phyloP scores from a whole-genome alignment of 2,113 vertebrate species.

The Penelope pileata region DNA sequence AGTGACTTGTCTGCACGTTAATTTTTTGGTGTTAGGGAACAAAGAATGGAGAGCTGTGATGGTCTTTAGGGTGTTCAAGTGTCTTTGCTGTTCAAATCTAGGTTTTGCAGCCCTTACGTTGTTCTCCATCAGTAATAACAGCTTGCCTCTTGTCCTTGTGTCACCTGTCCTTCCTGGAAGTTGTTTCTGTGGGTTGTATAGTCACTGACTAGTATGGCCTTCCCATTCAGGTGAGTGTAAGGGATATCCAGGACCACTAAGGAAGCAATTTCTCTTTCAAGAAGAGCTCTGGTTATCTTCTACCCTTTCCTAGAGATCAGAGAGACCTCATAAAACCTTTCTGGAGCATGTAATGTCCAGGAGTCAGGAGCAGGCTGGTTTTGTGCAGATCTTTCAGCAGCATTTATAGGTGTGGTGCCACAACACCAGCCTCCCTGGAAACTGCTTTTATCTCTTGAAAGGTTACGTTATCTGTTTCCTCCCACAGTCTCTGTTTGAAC shows the following conservation, averaged over 20 bases:
- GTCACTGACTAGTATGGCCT: too few relatives aligned
- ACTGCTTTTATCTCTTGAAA: background rate
- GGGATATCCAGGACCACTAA: background rate
- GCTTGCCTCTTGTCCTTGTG: background rate
- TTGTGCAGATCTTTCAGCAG: background rate
- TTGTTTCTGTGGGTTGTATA: background rate
- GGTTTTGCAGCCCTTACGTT: background rate
- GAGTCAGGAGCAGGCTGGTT: background rate
- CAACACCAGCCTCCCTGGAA: background rate
- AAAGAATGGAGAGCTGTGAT: background rate
- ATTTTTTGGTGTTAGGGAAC: background rate
- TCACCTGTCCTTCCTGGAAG: background rate
- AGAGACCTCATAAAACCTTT: background rate
- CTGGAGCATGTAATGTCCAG: background rate
- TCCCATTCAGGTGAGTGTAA: background rate
- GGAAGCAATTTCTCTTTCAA: background rate
- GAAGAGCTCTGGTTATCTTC: background rate
- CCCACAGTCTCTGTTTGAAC: background rate
- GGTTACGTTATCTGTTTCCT: background rate
- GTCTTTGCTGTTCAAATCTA: background rate
- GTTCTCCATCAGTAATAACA: background rate
- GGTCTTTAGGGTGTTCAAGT: background rate
- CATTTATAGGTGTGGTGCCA: background rate
- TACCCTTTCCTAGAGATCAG: background rate
- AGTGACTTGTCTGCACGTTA: background rate